phyloP scores from a whole-genome alignment of 1,140 invertebrate genomes.

The Drosophila parabipectinata region DNA sequence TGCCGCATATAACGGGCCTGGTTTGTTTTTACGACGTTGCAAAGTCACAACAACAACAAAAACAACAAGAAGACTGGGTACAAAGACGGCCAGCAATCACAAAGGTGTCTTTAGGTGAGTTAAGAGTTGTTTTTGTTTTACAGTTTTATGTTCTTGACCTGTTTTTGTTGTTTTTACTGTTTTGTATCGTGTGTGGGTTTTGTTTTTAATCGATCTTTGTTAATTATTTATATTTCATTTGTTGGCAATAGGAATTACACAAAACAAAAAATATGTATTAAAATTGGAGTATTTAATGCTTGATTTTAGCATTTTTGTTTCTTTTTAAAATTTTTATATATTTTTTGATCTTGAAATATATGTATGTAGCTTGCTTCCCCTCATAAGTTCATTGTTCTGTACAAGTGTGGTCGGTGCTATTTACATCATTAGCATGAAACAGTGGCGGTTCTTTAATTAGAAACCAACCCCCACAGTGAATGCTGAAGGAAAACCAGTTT shows the following conservation, averaged over 20 bases:
- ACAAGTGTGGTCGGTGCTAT: slow-evolving; percentile 7
- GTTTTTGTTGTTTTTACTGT: slow-evolving; percentile 22
- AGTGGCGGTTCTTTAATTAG: slow-evolving; percentile 37
- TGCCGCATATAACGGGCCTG: slow-evolving; percentile 17
- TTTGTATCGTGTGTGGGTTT: slow-evolving; percentile 14
- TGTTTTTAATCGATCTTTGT: slow-evolving; percentile 41
- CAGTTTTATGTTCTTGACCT: slow-evolving; percentile 40
- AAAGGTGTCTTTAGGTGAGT: slow-evolving; percentile 42
- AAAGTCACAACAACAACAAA: slow-evolving; percentile 17
- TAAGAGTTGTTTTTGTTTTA: slow-evolving; percentile 38
- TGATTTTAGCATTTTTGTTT: not conserved
- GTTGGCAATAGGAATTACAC: not conserved
- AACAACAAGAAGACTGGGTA: not conserved
- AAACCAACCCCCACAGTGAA: slow-evolving; percentile 31
- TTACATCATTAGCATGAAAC: slow-evolving; percentile 21
- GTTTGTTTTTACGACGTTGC: slow-evolving; percentile 30
- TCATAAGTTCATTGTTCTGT: not conserved
- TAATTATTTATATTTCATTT: slow-evolving; percentile 37
- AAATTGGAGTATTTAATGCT: no score
- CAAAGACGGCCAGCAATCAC: slow-evolving; percentile 15
- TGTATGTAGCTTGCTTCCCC: not conserved
- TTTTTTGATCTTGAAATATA: not conserved
- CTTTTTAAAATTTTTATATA: not conserved
- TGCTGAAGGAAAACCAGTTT: slow-evolving; percentile 27
- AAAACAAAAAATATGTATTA: not conserved